These are phyloP conservation scores for Leptopilina boulardi DNA, from an alignment of 1,140 invertebrate genomes.

Conservation along the genomic window DNA sequence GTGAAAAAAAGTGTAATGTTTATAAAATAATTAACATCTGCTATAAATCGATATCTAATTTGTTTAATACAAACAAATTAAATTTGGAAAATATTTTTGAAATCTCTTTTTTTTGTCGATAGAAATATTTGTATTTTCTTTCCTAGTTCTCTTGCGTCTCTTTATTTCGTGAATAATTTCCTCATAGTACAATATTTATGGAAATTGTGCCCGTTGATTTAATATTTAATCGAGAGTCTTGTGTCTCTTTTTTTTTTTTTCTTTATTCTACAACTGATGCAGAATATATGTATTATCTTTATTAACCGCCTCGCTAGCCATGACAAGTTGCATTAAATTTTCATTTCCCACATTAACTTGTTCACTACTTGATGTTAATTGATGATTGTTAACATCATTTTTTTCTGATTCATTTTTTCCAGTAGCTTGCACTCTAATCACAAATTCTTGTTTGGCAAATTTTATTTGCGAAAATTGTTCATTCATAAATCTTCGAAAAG, in stretches of 20 bases:
- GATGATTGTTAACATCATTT: not conserved
- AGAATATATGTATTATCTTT: constrained; percentile 60
- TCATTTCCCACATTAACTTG: constrained; percentile 49
- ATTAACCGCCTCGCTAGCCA: constrained; percentile 51
- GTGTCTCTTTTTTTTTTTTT: constrained; percentile 57
- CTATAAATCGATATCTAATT: too few species aligned
- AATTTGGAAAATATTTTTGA: too few species aligned
- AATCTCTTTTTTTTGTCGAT: too few species aligned
- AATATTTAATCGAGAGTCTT: constrained; percentile 62
- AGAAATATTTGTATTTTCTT: too few species aligned
- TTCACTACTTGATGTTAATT: not conserved
- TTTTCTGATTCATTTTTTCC: not conserved
- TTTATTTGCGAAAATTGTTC: constrained; percentile 87
- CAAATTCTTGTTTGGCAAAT: constrained; percentile 82
- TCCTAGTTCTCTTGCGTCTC: too few species aligned
- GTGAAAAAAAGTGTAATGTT: too few species aligned
- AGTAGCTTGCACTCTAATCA: constrained; percentile 50
- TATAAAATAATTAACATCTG: too few species aligned
- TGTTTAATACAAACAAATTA: too few species aligned
- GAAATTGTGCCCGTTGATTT: not conserved
- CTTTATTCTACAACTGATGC: constrained; percentile 59
- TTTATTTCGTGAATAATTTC: too few species aligned
- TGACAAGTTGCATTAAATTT: constrained; percentile 61
- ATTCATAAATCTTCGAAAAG: constrained; percentile 87
- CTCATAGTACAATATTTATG: too few species aligned